phyloP scores from a whole-genome alignment of 1,140 invertebrate species.

The Luehdorfia chinensis region DNA sequence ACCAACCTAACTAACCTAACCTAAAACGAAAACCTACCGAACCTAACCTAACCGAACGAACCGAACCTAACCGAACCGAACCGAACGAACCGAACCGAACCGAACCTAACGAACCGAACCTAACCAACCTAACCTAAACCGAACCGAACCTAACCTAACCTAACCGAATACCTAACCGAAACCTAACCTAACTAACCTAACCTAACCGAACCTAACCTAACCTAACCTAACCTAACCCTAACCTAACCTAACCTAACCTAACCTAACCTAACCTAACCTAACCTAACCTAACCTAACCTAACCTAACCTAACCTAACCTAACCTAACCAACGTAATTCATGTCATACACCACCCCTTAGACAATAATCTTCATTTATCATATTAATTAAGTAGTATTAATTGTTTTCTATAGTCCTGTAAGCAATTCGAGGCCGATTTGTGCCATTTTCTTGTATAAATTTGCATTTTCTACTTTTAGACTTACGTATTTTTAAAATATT shows the following conservation, averaged over 20 bases:
- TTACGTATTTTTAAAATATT: no score
- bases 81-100: conserved; percentile 28
- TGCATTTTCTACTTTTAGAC: no score
- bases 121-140: conserved; percentile 26
- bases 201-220: conserved; percentile 28
- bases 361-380: no score
- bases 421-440: no score
- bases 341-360: no score
- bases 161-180: conserved; percentile 27
- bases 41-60: conserved; percentile 29
- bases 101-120: conserved; percentile 26
- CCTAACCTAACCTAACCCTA: conserved; percentile 31
- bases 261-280: conserved; percentile 31
- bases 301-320: conserved; percentile 28
- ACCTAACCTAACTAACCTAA: conserved; percentile 26
- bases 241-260: conserved; percentile 26
- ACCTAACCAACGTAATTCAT: no score
- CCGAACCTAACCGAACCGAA: conserved; percentile 25
- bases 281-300: conserved; percentile 29
- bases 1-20: conserved; percentile 30
- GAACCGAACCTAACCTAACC: conserved; percentile 28
- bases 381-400: no score
- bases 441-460: no score
- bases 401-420: no score
- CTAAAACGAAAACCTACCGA: conserved; percentile 26